Evolutionary conservation across 1,140 invertebrate species (phyloP).

Genomic region (Drosophila erecta): DNA sequence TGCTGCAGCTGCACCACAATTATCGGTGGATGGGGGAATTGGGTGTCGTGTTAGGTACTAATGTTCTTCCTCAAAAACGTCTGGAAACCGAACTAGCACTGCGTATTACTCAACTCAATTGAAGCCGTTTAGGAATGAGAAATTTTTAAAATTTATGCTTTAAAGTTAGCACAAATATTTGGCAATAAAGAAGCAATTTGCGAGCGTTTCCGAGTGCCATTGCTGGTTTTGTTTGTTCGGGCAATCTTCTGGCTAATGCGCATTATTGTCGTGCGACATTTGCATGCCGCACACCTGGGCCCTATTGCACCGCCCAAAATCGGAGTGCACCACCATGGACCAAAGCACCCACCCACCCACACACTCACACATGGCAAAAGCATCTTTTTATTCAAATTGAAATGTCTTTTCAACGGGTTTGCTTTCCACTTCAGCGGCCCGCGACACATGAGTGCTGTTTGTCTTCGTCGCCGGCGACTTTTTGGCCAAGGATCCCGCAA

Average conservation of each 20-base stretch:
- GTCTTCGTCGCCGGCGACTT: slow-evolving; percentile 72
- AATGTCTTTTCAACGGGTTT: slow-evolving; percentile 83
- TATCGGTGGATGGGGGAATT: slow-evolving; percentile 13
- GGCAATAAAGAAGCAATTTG: slow-evolving; percentile 28
- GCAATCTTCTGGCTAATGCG: slow-evolving; percentile 74
- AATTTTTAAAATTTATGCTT: background rate
- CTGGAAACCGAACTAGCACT: background rate
- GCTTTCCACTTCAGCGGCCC: slow-evolving; percentile 76
- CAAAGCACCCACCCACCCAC: background rate
- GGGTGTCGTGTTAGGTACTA: background rate
- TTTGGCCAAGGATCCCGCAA: slow-evolving; percentile 65
- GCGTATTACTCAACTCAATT: too few relatives aligned
- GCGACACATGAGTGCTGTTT: slow-evolving; percentile 80
- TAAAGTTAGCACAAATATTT: slow-evolving; percentile 3
- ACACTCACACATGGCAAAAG: slow-evolving; percentile 4
- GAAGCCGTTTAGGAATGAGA: too few relatives aligned
- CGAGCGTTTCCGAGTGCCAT: slow-evolving; percentile 27
- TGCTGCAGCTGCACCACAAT: slow-evolving; percentile 7
- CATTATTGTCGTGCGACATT: slow-evolving; percentile 72
- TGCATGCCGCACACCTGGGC: slow-evolving; percentile 62
- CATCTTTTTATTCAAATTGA: slow-evolving; percentile 76
- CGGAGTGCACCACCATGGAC: too few relatives aligned
- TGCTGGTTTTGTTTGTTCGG: slow-evolving; percentile 52
- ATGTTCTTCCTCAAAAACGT: background rate
- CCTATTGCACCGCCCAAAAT: slow-evolving; percentile 2